Percentiles rank a stretch among this genome's conserved stretches.
phyloP scores from a whole-genome alignment of 2,113 vertebrate genomes.

The Myotis yumanensis region DNA sequence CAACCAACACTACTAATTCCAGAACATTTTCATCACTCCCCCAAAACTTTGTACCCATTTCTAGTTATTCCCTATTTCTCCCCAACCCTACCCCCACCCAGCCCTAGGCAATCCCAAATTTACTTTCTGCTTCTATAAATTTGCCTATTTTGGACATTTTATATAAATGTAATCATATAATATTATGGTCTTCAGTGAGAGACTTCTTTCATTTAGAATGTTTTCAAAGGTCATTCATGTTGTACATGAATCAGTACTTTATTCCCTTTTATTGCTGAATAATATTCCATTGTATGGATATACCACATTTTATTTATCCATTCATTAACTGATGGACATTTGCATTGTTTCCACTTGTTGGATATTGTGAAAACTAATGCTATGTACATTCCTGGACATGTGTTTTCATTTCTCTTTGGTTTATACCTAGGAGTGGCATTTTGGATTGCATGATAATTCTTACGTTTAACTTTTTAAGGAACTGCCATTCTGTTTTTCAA shows the following conservation, averaged over 20 bases:
- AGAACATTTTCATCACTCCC: background rate
- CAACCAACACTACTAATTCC: background rate
- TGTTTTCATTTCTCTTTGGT: background rate
- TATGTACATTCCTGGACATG: background rate
- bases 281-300: background rate
- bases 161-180: background rate
- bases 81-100: background rate
- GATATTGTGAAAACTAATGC: background rate
- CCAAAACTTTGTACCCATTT: background rate
- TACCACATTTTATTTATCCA: background rate
- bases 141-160: background rate
- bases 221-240: background rate
- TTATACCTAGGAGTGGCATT: background rate
- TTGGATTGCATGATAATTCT: background rate
- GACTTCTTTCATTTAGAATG: background rate
- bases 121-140: background rate
- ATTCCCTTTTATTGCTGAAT: background rate
- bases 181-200: background rate
- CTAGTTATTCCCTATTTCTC: background rate
- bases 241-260: background rate
- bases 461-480: background rate
- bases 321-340: background rate
- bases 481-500: constrained; percentile 2
- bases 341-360: background rate
- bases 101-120: background rate